Conservation (phyloP, 1,140 invertebrate genomes). For the Papilio machaon region DNA sequence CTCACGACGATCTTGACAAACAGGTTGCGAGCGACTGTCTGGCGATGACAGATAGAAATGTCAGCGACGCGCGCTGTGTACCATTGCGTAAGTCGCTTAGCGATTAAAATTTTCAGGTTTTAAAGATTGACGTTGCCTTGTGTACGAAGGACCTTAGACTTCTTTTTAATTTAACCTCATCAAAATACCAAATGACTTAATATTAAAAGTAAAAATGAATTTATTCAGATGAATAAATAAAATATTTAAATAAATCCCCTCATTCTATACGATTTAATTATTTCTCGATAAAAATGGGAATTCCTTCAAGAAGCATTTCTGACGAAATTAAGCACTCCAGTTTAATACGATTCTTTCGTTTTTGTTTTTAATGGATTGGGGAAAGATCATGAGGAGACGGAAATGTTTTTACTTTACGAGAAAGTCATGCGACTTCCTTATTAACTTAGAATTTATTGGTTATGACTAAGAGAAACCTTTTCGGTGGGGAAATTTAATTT, state of each 20-base stretch:
- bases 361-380: constrained; percentile 31
- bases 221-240: constrained; percentile 4
- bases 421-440: constrained; percentile 13
- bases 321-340: constrained; percentile 32
- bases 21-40: no score
- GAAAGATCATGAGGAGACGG: not conserved
- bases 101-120: no score
- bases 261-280: not conserved
- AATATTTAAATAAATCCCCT: not conserved
- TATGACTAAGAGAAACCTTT: not conserved
- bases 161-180: not conserved
- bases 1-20: no score
- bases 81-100: no score
- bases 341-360: constrained; percentile 24
- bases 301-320: constrained; percentile 14
- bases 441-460: constrained; percentile 16
- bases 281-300: constrained; percentile 22
- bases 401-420: constrained; percentile 28
- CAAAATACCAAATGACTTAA: not conserved
- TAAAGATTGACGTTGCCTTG: no score
- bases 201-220: not conserved
- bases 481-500: not conserved
- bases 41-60: no score
- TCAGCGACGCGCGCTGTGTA: no score
- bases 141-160: no score